phyloP scores from a whole-genome alignment of 2,797 vertebrate species.

The Limnodromus scolopaceus region DNA sequence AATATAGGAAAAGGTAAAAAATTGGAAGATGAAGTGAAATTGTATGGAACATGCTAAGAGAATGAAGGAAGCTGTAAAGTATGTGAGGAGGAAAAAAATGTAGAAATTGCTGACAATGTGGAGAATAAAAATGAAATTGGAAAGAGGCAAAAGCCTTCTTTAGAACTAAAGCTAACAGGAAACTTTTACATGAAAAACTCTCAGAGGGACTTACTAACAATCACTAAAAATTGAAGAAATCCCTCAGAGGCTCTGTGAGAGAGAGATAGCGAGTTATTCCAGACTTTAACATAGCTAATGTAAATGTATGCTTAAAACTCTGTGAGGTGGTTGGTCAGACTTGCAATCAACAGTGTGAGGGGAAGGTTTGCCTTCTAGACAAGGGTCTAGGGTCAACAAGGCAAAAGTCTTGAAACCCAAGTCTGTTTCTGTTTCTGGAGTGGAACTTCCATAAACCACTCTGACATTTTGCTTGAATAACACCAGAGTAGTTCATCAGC shows the following conservation, averaged over 20 bases:
- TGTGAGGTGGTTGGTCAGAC: not conserved
- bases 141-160: not conserved
- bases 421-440: not conserved
- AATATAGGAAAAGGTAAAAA: not conserved
- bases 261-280: not conserved
- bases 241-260: not conserved
- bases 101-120: not conserved
- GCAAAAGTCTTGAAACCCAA: not conserved
- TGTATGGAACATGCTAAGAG: not conserved
- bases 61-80: not conserved
- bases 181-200: not conserved
- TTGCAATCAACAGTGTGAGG: not conserved
- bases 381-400: not conserved
- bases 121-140: not conserved
- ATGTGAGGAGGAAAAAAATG: not conserved
- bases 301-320: not conserved
- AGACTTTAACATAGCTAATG: not conserved
- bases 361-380: not conserved
- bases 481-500: not conserved
- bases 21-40: not conserved
- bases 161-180: not conserved
- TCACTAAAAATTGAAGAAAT: not conserved
- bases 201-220: not conserved
- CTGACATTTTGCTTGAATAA: not conserved
- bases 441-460: not conserved